Conservation (phyloP, 2,888 invertebrate genomes). For the Diaperis boleti region DNA sequence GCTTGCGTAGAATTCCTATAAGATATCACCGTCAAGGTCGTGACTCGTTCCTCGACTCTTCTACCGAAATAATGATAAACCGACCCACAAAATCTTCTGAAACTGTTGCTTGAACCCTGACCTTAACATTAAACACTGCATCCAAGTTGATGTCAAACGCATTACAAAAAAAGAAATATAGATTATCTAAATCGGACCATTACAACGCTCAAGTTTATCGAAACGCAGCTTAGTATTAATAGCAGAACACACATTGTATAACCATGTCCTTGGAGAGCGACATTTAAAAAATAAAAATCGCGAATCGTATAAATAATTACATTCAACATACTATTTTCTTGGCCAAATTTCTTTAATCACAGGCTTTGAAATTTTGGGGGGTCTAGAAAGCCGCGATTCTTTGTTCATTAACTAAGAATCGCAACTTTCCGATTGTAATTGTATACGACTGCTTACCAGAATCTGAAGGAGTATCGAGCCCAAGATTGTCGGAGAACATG, state of each 20-base stretch:
- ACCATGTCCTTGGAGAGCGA: background rate
- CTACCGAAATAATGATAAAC: background rate
- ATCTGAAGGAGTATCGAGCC: conserved; percentile 90
- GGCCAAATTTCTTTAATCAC: background rate
- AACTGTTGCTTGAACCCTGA: conserved; percentile 1
- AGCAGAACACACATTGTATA: background rate
- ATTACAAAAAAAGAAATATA: background rate
- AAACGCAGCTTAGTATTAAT: background rate
- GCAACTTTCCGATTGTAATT: background rate
- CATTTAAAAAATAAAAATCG: background rate
- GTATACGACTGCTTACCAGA: conserved; percentile 79
- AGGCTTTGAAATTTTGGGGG: too few species aligned
- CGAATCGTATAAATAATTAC: conserved; percentile 13
- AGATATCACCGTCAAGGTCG: too few species aligned
- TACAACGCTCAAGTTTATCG: background rate
- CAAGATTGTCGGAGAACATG: conserved; percentile 74
- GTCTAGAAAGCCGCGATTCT: conserved; percentile 1
- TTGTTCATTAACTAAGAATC: background rate
- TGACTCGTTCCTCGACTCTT: background rate
- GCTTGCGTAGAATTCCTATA: background rate
- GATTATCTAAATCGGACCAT: background rate
- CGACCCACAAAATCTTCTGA: background rate
- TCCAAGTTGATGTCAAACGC: background rate
- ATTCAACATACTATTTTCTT: conserved; percentile 1
- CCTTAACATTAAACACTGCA: background rate